phyloP scores from a whole-genome alignment of 2,113 vertebrate genomes.

The Triplophysa dalaica region DNA sequence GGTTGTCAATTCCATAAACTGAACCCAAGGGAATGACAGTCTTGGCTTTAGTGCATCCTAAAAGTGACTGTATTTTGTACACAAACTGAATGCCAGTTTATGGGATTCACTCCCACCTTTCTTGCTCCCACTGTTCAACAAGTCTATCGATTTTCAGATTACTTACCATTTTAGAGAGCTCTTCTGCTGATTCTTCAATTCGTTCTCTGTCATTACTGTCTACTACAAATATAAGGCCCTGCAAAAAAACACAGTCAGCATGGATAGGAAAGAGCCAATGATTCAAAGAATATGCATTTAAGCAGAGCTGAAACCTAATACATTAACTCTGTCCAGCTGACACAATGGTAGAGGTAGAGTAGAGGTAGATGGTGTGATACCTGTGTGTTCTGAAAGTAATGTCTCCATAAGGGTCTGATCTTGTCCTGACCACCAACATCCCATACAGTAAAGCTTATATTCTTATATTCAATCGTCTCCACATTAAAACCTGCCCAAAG shows the following conservation, averaged over 20 bases:
- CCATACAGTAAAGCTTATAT: slow-evolving; percentile 90
- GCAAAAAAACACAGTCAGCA: neutral
- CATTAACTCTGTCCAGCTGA: neutral
- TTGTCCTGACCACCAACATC: slow-evolving; percentile 90
- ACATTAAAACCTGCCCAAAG: slow-evolving; percentile 82
- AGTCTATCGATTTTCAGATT: too few relatives aligned
- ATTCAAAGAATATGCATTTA: neutral
- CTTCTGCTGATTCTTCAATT: slow-evolving; percentile 82
- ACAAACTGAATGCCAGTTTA: too few relatives aligned
- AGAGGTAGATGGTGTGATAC: slow-evolving; percentile 62
- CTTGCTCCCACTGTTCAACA: too few relatives aligned
- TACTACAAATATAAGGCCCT: slow-evolving; percentile 92
- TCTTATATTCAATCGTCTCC: slow-evolving; percentile 90
- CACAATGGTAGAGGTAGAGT: too few relatives aligned
- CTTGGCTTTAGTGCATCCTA: too few relatives aligned
- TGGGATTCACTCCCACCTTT: too few relatives aligned
- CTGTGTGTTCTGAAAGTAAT: slow-evolving; percentile 91
- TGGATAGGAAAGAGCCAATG: neutral
- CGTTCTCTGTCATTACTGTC: slow-evolving; percentile 90
- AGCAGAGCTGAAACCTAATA: neutral
- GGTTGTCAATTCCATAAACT: too few relatives aligned
- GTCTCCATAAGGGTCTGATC: slow-evolving; percentile 88
- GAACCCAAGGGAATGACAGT: too few relatives aligned
- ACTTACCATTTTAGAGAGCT: slow-evolving; percentile 87
- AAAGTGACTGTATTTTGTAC: too few relatives aligned